Percentiles rank a stretch among this genome's conserved stretches.
These are phyloP conservation scores for Amblyopsis rosae DNA, from an alignment of 2,113 vertebrate genomes.

Conservation along the genomic window DNA sequence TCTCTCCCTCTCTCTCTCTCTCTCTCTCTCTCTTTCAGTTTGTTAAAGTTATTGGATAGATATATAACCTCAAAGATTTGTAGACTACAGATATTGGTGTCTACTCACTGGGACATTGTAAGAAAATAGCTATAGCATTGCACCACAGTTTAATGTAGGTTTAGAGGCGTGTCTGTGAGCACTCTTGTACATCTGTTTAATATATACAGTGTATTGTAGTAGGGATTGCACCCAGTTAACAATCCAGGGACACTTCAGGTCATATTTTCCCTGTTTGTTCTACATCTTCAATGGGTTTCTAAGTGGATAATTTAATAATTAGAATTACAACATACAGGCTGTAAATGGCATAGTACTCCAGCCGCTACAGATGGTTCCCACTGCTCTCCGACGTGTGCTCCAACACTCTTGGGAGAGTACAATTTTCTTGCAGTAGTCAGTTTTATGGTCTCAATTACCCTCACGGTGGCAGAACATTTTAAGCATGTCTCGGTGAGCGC, in stretches of 20 bases:
- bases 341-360: conserved; percentile 49
- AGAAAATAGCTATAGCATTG: conserved; percentile 22
- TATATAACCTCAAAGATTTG: conserved; percentile 47
- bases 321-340: conserved; percentile 37
- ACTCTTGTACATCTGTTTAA: conserved; percentile 24
- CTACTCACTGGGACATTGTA: conserved; percentile 4
- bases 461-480: conserved; percentile 68
- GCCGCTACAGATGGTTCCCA: conserved; percentile 37
- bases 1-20: conserved; percentile 3
- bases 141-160: conserved; percentile 46
- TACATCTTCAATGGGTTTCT: conserved; percentile 50
- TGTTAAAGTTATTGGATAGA: conserved; percentile 47
- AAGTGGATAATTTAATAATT: conserved; percentile 53
- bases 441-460: conserved; percentile 70
- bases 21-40: not conserved
- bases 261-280: conserved; percentile 42
- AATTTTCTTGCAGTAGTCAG: conserved; percentile 62
- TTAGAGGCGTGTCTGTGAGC: conserved; percentile 30
- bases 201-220: conserved; percentile 47
- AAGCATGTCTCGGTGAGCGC: conserved; percentile 48
- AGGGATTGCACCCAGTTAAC: conserved; percentile 38
- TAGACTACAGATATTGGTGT: conserved; percentile 42
- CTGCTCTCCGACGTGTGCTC: conserved; percentile 55
- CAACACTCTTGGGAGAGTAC: conserved; percentile 46
- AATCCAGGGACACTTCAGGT: conserved; percentile 36